phyloP scores from a whole-genome alignment of 1,140 invertebrate genomes.

The Leptinotarsa lineolata region DNA sequence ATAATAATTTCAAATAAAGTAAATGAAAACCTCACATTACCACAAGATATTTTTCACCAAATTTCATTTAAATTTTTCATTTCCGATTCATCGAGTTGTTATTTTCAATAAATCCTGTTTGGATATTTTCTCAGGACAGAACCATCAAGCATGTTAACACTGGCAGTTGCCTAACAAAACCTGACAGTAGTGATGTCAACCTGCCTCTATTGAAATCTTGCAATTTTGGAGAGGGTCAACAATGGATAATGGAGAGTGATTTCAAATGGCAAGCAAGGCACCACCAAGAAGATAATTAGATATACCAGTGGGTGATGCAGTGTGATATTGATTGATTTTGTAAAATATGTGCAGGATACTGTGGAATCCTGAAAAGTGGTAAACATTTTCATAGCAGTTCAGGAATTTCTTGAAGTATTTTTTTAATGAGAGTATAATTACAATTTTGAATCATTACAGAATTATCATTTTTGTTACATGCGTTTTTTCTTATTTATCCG shows the following conservation, averaged over 20 bases:
- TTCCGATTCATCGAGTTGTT: too few relatives aligned
- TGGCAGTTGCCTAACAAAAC: constrained; percentile 86
- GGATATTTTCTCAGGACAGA: constrained; percentile 68
- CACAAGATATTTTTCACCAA: too few relatives aligned
- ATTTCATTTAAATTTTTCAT: too few relatives aligned
- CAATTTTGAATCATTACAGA: background rate
- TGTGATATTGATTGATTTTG: background rate
- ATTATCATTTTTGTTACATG: background rate
- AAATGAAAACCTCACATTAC: too few relatives aligned
- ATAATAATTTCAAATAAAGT: background rate
- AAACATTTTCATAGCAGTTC: background rate
- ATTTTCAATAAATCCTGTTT: constrained; percentile 3
- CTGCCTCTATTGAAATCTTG: constrained; percentile 78
- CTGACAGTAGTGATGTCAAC: constrained; percentile 67
- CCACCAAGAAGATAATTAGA: constrained; percentile 39
- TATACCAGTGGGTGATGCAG: background rate
- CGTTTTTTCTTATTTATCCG: background rate
- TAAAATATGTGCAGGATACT: background rate
- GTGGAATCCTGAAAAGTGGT: background rate
- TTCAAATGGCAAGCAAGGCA: constrained; percentile 87
- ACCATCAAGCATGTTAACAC: constrained; percentile 90
- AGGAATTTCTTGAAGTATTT: background rate
- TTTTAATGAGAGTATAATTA: background rate
- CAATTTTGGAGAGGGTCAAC: constrained; percentile 72
- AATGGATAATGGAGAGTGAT: constrained; percentile 95